These are phyloP conservation scores for Odontamblyopus rebecca DNA, from an alignment of 2,797 vertebrate genomes.

Conservation along the genomic window DNA sequence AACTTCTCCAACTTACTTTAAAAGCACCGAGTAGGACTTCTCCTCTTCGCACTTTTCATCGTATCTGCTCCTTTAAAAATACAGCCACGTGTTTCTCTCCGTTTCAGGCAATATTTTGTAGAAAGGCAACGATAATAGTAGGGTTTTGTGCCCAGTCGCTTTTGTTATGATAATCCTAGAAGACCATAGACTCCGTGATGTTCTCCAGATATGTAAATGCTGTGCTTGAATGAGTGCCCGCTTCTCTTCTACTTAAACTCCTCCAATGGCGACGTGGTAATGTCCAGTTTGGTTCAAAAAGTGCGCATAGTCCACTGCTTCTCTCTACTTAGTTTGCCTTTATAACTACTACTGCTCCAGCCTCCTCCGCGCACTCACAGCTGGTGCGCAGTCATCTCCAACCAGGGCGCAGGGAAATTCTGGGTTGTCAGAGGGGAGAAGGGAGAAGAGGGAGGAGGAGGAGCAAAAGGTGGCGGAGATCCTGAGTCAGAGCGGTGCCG, in stretches of 20 bases:
- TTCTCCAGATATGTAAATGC: constrained; percentile 26
- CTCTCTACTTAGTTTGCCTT: not conserved
- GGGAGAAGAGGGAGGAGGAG: constrained; percentile 8
- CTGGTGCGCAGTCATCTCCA: constrained; percentile 52
- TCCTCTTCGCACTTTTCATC: constrained; percentile 45
- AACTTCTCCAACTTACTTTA: constrained; percentile 71
- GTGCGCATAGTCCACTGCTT: constrained; percentile 41
- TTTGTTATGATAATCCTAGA: constrained; percentile 65
- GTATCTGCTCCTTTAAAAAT: constrained; percentile 54
- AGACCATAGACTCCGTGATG: constrained; percentile 24
- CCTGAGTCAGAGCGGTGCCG: constrained; percentile 30
- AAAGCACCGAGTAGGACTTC: constrained; percentile 28
- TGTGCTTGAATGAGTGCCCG: constrained; percentile 7
- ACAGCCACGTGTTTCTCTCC: constrained; percentile 61
- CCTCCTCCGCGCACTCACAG: constrained; percentile 38
- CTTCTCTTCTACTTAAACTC: constrained; percentile 15
- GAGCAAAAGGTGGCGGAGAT: constrained; percentile 28
- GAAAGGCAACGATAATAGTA: constrained; percentile 33
- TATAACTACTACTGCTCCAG: constrained; percentile 3
- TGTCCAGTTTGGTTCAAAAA: constrained; percentile 39
- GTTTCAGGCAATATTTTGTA: constrained; percentile 16
- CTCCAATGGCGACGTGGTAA: constrained; percentile 16
- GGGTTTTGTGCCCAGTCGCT: constrained; percentile 39
- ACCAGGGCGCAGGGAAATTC: constrained; percentile 26
- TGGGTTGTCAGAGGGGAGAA: constrained; percentile 26